A percentile compares a stretch with the other conserved stretches of the same genome.
Evolutionary conservation across 2,888 invertebrate genomes (phyloP).

Genomic region (Cerastis rubricosa): DNA sequence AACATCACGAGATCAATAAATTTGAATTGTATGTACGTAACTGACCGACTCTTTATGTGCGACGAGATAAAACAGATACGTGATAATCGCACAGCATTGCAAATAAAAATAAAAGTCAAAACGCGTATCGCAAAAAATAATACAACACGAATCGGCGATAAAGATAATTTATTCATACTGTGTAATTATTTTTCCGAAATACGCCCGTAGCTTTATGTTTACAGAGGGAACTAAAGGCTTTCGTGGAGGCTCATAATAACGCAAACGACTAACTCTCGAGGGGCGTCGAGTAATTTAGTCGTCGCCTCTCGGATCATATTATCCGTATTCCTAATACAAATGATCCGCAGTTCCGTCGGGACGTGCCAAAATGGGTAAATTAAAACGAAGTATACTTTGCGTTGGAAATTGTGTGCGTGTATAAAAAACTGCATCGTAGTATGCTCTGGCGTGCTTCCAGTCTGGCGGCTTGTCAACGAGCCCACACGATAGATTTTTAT

Average conservation of each 20-base stretch:
- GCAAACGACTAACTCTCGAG: constrained; percentile 72
- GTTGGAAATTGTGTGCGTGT: constrained; percentile 77
- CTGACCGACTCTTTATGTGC: not conserved
- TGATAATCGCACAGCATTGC: constrained; percentile 58
- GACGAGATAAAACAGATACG: constrained; percentile 63
- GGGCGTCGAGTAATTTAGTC: constrained; percentile 76
- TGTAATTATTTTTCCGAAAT: constrained; percentile 74
- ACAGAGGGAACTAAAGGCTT: constrained; percentile 69
- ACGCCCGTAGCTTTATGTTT: constrained; percentile 67
- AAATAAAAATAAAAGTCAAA: constrained; percentile 70
- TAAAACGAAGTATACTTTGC: constrained; percentile 83
- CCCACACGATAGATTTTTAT: constrained; percentile 70
- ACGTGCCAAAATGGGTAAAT: constrained; percentile 89
- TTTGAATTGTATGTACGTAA: not conserved
- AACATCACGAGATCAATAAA: constrained; percentile 34
- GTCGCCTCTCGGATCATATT: constrained; percentile 81
- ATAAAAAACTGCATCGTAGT: constrained; percentile 79
- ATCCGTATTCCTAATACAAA: constrained; percentile 84
- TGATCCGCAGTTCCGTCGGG: constrained; percentile 83
- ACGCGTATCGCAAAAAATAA: constrained; percentile 69
- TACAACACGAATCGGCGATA: constrained; percentile 66
- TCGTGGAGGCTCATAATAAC: constrained; percentile 72
- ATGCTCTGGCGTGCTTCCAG: constrained; percentile 79
- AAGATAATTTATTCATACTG: constrained; percentile 72
- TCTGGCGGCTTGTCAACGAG: constrained; percentile 74